phyloP scores from a whole-genome alignment of 2,797 vertebrate genomes.

The Spondyliosoma cantharus region DNA sequence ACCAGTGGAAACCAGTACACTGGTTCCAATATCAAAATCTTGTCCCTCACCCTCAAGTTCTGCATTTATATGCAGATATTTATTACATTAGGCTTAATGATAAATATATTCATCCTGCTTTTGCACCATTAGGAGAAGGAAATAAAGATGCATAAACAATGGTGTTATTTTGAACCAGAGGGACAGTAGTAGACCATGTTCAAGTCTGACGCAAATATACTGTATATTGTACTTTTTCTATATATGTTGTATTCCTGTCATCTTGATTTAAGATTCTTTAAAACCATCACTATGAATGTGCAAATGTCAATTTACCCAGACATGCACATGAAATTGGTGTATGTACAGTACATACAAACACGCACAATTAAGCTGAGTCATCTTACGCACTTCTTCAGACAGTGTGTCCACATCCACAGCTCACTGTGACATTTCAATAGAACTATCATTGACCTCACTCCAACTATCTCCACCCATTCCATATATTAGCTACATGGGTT shows the following conservation, averaged over 20 bases:
- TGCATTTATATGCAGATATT: too few relatives aligned
- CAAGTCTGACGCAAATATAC: background rate
- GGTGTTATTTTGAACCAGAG: constrained; percentile 13
- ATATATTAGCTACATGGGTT: constrained; percentile 57
- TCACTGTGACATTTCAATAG: constrained; percentile 71
- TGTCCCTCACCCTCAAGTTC: too few relatives aligned
- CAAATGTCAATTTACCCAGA: constrained; percentile 11
- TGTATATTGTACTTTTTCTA: background rate
- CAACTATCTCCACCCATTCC: constrained; percentile 53
- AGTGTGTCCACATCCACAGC: constrained; percentile 38
- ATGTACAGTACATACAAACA: constrained; percentile 1
- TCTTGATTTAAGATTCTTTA: background rate
- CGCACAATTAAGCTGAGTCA: constrained; percentile 44
- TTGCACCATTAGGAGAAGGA: constrained; percentile 7
- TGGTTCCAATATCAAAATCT: too few relatives aligned
- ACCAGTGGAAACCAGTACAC: too few relatives aligned
- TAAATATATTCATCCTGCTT: constrained; percentile 2
- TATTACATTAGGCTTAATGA: background rate
- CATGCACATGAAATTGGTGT: constrained; percentile 26
- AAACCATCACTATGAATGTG: constrained; percentile 28
- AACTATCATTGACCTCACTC: constrained; percentile 61
- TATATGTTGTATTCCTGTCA: background rate
- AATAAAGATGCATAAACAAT: constrained; percentile 20
- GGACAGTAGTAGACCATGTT: background rate
- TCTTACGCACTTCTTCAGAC: constrained; percentile 29